Conservation (phyloP, 2,888 invertebrate genomes). For the Capitulum mitella region DNA sequence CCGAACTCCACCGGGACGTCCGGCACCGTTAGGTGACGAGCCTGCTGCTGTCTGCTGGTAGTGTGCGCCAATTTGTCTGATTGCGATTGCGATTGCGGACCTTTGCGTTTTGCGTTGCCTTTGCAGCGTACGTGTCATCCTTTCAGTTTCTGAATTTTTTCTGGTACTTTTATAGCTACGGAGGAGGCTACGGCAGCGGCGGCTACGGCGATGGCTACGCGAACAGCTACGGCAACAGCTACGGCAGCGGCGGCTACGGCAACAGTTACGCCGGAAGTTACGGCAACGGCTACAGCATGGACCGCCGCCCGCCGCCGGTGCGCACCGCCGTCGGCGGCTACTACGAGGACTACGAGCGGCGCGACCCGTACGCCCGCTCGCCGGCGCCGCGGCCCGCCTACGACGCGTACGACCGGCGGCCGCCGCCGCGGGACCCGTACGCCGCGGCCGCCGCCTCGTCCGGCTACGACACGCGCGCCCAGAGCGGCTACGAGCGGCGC, state of each 20-base stretch:
- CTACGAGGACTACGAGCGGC: slow-evolving; percentile 36
- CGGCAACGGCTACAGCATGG: slow-evolving; percentile 3
- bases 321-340: slow-evolving; percentile 33
- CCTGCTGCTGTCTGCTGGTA: too few species aligned
- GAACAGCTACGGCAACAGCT: background rate
- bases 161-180: background rate
- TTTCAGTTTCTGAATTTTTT: too few species aligned
- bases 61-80: too few species aligned
- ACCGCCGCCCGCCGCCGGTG: slow-evolving; percentile 23
- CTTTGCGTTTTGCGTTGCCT: too few species aligned
- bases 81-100: too few species aligned
- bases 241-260: background rate
- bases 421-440: slow-evolving; percentile 32
- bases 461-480: slow-evolving; percentile 34
- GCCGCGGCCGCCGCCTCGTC: slow-evolving; percentile 34
- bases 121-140: too few species aligned
- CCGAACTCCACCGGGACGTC: too few species aligned
- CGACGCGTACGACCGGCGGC: slow-evolving; percentile 37
- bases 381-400: slow-evolving; percentile 33
- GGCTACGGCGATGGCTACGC: background rate
- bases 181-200: background rate
- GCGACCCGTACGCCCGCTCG: slow-evolving; percentile 37
- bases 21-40: too few species aligned
- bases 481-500: slow-evolving; percentile 34
- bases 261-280: background rate